Conservation (phyloP, 2,888 invertebrate genomes). For the Eueremaeus valkanovi region DNA sequence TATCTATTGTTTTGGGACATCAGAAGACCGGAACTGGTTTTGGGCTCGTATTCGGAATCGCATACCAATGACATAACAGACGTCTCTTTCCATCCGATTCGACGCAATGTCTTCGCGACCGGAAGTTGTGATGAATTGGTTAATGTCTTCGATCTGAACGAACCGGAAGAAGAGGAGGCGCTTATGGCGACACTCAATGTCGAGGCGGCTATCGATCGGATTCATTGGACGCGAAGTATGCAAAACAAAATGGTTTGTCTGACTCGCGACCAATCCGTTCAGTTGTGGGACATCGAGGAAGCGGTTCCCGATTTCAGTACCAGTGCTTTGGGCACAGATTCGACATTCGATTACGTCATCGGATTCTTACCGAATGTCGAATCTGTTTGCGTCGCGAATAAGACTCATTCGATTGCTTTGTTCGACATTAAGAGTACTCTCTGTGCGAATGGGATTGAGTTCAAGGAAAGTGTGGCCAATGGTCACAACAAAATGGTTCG, state of each 20-base stretch:
- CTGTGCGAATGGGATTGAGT: too few relatives aligned
- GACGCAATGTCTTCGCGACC: conserved; percentile 65
- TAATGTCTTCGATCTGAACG: conserved; percentile 72
- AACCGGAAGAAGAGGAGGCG: conserved; percentile 73
- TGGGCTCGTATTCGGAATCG: conserved; percentile 75
- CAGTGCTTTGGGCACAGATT: not conserved
- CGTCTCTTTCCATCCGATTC: conserved; percentile 58
- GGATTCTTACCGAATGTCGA: not conserved
- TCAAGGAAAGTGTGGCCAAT: not conserved
- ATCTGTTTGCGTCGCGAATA: not conserved
- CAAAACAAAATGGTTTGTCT: conserved; percentile 10
- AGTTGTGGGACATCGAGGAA: conserved; percentile 18
- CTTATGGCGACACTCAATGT: conserved; percentile 70
- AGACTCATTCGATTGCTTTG: not conserved
- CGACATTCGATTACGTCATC: not conserved
- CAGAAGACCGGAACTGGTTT: conserved; percentile 59
- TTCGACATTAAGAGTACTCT: not conserved
- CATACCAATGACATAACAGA: conserved; percentile 77
- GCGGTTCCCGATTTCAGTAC: not conserved
- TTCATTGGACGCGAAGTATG: not conserved
- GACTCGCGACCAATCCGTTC: not conserved
- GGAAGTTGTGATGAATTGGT: conserved; percentile 79
- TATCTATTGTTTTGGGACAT: conserved; percentile 78
- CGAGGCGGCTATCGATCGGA: conserved; percentile 65
- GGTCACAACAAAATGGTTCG: conserved; percentile 25